Conservation (phyloP, 2,888 invertebrate species). For the Horisme vitalbata region DNA sequence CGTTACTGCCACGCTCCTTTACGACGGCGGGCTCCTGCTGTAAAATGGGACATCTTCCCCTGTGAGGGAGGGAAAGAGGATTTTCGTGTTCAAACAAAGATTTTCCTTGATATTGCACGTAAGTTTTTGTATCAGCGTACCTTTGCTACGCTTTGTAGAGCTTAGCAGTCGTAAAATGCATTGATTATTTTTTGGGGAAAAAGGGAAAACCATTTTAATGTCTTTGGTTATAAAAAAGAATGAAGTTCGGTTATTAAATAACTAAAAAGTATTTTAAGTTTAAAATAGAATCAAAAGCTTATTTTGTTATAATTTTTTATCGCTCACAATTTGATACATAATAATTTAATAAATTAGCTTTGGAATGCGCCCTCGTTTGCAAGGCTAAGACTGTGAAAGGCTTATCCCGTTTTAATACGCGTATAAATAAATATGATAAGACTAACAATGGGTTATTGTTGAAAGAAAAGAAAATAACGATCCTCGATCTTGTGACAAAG, state of each 20-base stretch:
- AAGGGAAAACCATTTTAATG: too few species aligned
- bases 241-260: too few species aligned
- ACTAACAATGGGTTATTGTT: too few species aligned
- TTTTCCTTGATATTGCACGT: constrained; percentile 18
- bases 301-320: too few species aligned
- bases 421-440: constrained; percentile 12
- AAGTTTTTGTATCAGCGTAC: too few species aligned
- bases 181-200: too few species aligned
- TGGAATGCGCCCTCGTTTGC: constrained; percentile 39
- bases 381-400: constrained; percentile 19
- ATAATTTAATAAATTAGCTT: neutral
- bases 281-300: too few species aligned
- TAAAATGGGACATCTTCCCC: constrained; percentile 42
- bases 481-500: neutral
- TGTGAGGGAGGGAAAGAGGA: constrained; percentile 38
- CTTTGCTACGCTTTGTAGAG: too few species aligned
- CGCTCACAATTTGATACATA: too few species aligned
- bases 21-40: constrained; percentile 49
- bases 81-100: constrained; percentile 41
- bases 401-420: constrained; percentile 9
- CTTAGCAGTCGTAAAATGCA: too few species aligned
- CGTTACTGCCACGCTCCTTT: constrained; percentile 50
- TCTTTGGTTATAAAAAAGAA: too few species aligned
- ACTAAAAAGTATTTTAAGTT: too few species aligned
- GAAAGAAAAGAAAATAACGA: neutral